Conservation (phyloP, 2,113 vertebrate species). For the Kryptolebias marmoratus region DNA sequence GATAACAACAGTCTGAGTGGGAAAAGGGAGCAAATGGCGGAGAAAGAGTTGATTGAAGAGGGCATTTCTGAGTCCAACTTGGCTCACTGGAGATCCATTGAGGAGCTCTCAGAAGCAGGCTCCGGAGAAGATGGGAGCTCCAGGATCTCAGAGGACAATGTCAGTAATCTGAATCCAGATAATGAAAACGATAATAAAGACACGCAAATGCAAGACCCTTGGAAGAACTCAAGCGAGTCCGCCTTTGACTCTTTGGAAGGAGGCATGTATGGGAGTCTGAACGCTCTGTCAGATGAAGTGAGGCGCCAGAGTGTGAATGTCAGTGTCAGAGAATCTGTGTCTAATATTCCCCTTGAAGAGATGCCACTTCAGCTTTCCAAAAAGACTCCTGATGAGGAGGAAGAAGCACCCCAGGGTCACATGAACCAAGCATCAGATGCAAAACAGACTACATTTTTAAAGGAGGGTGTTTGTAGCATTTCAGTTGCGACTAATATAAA, state of each 20-base stretch:
- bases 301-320: conserved; percentile 61
- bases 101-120: conserved; percentile 81
- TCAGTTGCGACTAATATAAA: conserved; percentile 33
- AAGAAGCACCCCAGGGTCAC: conserved; percentile 30
- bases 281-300: conserved; percentile 80
- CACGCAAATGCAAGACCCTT: conserved; percentile 54
- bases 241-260: conserved; percentile 49
- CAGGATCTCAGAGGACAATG: conserved; percentile 74
- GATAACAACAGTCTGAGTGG: conserved; percentile 73
- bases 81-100: conserved; percentile 76
- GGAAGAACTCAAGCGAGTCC: conserved; percentile 60
- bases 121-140: conserved; percentile 74
- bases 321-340: conserved; percentile 69
- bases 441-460: conserved; percentile 18
- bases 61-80: conserved; percentile 75
- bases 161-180: conserved; percentile 77
- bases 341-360: conserved; percentile 76
- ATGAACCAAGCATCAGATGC: conserved; percentile 41
- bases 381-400: conserved; percentile 18
- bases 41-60: conserved; percentile 58
- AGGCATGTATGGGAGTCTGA: conserved; percentile 71
- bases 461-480: conserved; percentile 10
- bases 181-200: conserved; percentile 56
- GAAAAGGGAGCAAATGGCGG: conserved; percentile 56
- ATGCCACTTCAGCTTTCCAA: conserved; percentile 34